Base-by-base conservation (phyloP, 92 coral and sea anemone genomes). In the Phymanthus crucifer region DNA sequence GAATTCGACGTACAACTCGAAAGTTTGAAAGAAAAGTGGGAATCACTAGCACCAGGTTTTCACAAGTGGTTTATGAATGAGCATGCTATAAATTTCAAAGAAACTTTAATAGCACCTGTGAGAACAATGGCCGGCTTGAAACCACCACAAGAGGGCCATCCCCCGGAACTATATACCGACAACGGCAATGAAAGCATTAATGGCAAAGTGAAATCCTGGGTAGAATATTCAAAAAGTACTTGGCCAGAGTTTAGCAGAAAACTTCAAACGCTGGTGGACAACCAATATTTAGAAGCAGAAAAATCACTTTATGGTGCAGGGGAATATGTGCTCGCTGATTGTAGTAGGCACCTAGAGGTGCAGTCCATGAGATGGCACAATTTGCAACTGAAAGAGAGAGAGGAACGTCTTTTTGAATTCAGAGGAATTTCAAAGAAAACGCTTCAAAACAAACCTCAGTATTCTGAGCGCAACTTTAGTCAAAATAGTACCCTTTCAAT, bases 1-100 rank as follows among this genome's bases (percentile, higher is more conserved):
- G 83, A 89, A 31, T 89, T 85, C 18, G 88, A 89, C 33, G 35
- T 10, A 12, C 83, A 74, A 40, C 82, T 89, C 32, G 77, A 65
- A 10, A 46, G 38, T 19, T 31, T 87, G 47, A 68, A 78, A 47
- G 82, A 52, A 1, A 68, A 70, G 12, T 79, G 91, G 91, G 85
- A 81, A 33, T 31, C 46, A 45, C 14, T 81, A 24, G 36, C 21
- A 32, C 77, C 83, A 2, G 83, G 83, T 13, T 79, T 80, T 66
- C 70, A 80, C 46, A 70, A 40, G 38, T 70, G 71, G 77, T 84
- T 83, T 84, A 9, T 70, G 12, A 68, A 68, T 2, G 34, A 29
- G 24, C 74, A 70, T 13, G 43, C 74, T 2, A 1, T 34, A 6
- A 33, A 34, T 46, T 70, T 70, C 35, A 70, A 80, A 80, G 76